These are phyloP conservation scores for Apostichopus japonicus DNA, from an alignment of 35 echinoderm and acorn worm genomes.

Conservation along the genomic window DNA sequence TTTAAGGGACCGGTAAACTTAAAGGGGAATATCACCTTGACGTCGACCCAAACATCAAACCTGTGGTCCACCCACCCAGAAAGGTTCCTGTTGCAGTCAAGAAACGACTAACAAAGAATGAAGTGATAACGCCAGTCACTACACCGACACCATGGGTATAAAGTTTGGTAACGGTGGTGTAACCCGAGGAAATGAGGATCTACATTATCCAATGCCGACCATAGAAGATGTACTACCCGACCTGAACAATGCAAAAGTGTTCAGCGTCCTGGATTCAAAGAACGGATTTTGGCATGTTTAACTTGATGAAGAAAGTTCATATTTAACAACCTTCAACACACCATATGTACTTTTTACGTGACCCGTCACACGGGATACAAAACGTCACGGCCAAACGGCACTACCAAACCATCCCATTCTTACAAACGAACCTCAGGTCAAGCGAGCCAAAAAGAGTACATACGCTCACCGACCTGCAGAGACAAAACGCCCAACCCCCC, in stretches of 20 bases:
- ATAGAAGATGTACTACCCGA: constrained; percentile 52
- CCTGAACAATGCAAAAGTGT: constrained; percentile 38
- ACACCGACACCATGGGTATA: constrained; percentile 50
- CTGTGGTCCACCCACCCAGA: constrained; percentile 71
- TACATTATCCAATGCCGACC: constrained; percentile 41
- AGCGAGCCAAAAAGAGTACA: too few relatives aligned
- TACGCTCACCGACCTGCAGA: too few relatives aligned
- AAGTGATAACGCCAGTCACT: constrained; percentile 49
- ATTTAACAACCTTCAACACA: constrained; percentile 75
- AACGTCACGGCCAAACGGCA: too few relatives aligned
- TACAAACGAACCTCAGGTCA: too few relatives aligned
- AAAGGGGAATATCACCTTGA: constrained; percentile 56
- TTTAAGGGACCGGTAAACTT: constrained; percentile 65
- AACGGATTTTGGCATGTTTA: constrained; percentile 78
- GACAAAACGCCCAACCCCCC: too few relatives aligned
- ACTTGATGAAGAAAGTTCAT: constrained; percentile 62
- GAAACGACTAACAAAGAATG: constrained; percentile 57
- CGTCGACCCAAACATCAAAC: constrained; percentile 47
- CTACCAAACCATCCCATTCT: too few relatives aligned
- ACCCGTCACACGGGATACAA: too few relatives aligned
- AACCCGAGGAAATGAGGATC: constrained; percentile 26
- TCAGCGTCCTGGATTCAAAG: constrained; percentile 63
- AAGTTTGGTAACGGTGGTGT: constrained; percentile 38
- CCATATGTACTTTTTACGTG: too few relatives aligned
- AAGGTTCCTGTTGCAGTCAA: constrained; percentile 68